Percentiles rank a stretch among this genome's conserved stretches.
These are phyloP conservation scores for Scrobipalpa atriplicella DNA, from an alignment of 2,888 invertebrate genomes.

Conservation along the genomic window DNA sequence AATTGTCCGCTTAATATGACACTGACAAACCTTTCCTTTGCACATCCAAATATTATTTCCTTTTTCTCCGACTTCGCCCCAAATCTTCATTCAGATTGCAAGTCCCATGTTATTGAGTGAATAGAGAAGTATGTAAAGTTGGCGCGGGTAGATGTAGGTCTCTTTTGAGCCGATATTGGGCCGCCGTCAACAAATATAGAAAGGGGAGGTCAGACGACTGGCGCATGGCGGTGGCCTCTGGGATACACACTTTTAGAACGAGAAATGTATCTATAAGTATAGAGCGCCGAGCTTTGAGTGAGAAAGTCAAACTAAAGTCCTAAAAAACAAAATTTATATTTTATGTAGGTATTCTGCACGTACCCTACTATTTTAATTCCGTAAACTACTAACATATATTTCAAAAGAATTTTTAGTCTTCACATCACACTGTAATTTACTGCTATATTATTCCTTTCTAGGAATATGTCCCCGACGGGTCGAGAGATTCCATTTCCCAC, in stretches of 20 bases:
- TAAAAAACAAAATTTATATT: too few species aligned
- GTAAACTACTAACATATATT: too few species aligned
- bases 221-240: conserved; percentile 43
- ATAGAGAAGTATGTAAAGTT: conserved; percentile 33
- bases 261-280: too few species aligned
- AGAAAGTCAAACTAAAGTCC: not conserved
- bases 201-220: conserved; percentile 46
- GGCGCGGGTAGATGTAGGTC: conserved; percentile 35
- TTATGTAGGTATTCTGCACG: too few species aligned
- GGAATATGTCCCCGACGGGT: conserved; percentile 47
- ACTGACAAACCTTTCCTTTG: not conserved
- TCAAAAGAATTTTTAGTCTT: too few species aligned
- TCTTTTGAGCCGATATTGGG: conserved; percentile 45
- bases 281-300: not conserved
- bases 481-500: conserved; percentile 55
- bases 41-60: conserved; percentile 14
- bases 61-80: not conserved
- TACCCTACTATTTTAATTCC: too few species aligned
- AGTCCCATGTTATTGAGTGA: conserved; percentile 20
- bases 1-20: not conserved
- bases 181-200: conserved; percentile 54
- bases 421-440: not conserved
- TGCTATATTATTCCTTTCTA: conserved; percentile 15
- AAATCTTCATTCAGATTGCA: conserved; percentile 8
- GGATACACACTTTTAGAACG: conserved; percentile 38